Evolutionary conservation across 2,797 vertebrate genomes (phyloP), one percentile per base, ranked within the genome.

Genomic region (Ptychadena robeensis): DNA sequence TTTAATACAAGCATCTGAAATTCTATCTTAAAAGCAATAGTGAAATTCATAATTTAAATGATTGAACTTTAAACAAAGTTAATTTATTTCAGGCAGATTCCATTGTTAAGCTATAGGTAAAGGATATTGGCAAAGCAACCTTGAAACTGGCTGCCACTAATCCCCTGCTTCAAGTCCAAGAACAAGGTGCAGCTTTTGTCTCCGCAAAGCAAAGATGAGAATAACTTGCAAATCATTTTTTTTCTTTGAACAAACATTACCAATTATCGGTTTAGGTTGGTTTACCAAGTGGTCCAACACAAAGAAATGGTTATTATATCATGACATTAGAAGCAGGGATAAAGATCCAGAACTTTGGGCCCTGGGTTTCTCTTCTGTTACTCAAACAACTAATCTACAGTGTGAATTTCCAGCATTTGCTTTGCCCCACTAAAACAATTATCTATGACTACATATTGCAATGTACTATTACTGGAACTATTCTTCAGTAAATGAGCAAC

Each of bases 1-100:
- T 79, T 77, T n/a, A 9, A 53, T 57, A 18, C 32, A 35, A 18
- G 65, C 25, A 57, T 67, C 35, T 69, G 34, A 37, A n/a, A 68
- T 68, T 68, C n/a, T 66, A 66, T 32, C 15, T 34, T 66, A 66
- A 32, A 34, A 66, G 64, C 30, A 66, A 15, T 34, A 66, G 32
- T 66, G 11, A 10, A 65, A 30, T 14, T 31, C 27, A 65, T 65
- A 65, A 65, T 65, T 28, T 65, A 15, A 66, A 66, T 53, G 18
- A 53, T 22, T 53, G 44, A 53, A 53, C 44, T 53, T 53, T 53
- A 53, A 53, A 53, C 18, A 53, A 53, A 53, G 44, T 18, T 22
- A 53, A 53, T 53, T 53, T 53, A 53, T 22, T 53, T 22, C 18
- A 7, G 18, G 1, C 44, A 22, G 40, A 22, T 48, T 48, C 2